These are phyloP conservation scores for Teleogryllus occipitalis DNA, from an alignment of 1,140 invertebrate genomes.

Conservation along the genomic window DNA sequence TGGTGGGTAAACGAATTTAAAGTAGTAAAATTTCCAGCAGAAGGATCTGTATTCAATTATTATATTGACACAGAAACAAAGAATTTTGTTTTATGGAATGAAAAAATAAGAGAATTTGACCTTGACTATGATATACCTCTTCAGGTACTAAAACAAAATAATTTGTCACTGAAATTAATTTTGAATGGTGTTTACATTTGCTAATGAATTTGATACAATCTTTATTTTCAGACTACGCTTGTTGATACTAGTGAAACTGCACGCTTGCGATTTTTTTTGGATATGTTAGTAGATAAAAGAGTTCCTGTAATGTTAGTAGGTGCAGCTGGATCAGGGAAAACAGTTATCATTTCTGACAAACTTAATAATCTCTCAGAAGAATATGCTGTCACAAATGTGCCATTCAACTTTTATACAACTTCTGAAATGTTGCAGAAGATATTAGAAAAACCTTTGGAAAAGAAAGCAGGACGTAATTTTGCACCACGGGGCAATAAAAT, in stretches of 20 bases:
- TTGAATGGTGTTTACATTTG: neutral
- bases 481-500: conserved; percentile 85
- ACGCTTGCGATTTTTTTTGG: conserved; percentile 80
- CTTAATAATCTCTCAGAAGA: conserved; percentile 64
- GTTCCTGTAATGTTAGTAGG: conserved; percentile 89
- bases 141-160: conserved; percentile 46
- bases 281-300: conserved; percentile 69
- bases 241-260: conserved; percentile 87
- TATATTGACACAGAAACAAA: conserved; percentile 79
- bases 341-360: conserved; percentile 75
- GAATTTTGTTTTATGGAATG: conserved; percentile 78
- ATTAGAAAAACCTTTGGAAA: conserved; percentile 87
- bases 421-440: conserved; percentile 56
- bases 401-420: conserved; percentile 94
- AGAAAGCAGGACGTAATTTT: conserved; percentile 89
- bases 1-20: conserved; percentile 89
- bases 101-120: conserved; percentile 66
- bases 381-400: conserved; percentile 76
- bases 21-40: conserved; percentile 76
- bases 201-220: conserved; percentile 8
- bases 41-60: conserved; percentile 81
- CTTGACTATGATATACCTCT: conserved; percentile 79
- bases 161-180: too few species aligned
- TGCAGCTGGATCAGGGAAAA: conserved; percentile 67
- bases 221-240: conserved; percentile 53